Evolutionary conservation across 2,888 invertebrate species (phyloP), one percentile per base, ranked within the genome.

Genomic region (Tineola bisselliella): DNA sequence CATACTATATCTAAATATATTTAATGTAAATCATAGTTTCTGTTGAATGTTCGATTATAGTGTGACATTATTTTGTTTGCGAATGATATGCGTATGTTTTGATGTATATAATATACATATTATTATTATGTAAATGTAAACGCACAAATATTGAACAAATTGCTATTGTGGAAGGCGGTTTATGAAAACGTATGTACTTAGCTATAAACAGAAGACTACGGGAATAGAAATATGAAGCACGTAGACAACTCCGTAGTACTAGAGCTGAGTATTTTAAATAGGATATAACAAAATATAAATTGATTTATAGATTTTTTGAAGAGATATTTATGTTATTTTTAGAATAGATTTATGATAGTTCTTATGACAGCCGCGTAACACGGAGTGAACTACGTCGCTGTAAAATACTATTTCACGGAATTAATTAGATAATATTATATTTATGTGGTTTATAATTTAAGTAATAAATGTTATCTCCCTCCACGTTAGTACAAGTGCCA

Each of bases 51-150:
- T 82, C 72, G 77, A 73, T 79, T 78, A 81, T 83, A 80, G 81
- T 69, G 73, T 79, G 75, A 77, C 68, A 79, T 81, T 84, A 76
- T 38, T 61, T 58, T 76, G 77, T 81, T 83, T 80, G 79, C 74
- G 72, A 79, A 77, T 81, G 77, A 81, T 81, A 81, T 82, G 82
- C 76, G 82, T 84, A 84, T 84, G 79, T 82, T 83, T 86, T 83
- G 83, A 76, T 87, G 87, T 87, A 87, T 79, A 87, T 87, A 87
- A 82, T 82, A 86, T n/a, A n/a, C n/a, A 84, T 86, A 75, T 61
- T n/a, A n/a, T n/a, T n/a, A n/a, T n/a, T n/a, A 78, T 84, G 81
- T 86, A 86, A 84, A 84, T 84, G 84, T 86, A 84, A 87, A 87
- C 87, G 87, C 87, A 87, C 87, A 87, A 87, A 83, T 84, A 81